A percentile compares a stretch with the other conserved stretches of the same genome.
phyloP scores from a whole-genome alignment of 1,140 invertebrate species.

The Euwallacea fornicatus region DNA sequence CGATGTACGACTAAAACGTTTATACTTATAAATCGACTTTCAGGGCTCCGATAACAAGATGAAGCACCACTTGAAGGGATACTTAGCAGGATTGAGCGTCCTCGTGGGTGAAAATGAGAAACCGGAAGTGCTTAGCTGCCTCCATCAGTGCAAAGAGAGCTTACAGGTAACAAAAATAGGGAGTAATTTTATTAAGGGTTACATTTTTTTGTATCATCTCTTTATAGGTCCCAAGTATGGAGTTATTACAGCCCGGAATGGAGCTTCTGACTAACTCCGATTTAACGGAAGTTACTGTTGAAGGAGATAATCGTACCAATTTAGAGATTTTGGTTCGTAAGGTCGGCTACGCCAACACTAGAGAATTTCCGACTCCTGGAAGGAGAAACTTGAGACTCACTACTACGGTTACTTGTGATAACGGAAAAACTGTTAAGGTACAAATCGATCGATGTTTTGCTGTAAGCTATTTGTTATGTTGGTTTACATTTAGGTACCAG shows the following conservation, averaged over 20 bases:
- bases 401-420: conserved; percentile 76
- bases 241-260: conserved; percentile 74
- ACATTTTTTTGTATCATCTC: background rate
- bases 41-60: conserved; percentile 81
- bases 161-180: conserved; percentile 61
- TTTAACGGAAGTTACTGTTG: conserved; percentile 87
- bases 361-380: conserved; percentile 90
- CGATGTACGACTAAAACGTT: background rate
- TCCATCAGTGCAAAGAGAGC: conserved; percentile 85
- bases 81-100: conserved; percentile 83
- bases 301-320: conserved; percentile 86
- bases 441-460: background rate
- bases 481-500: conserved; percentile 57
- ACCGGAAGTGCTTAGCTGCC: conserved; percentile 76
- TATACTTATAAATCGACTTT: conserved; percentile 21
- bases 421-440: conserved; percentile 67
- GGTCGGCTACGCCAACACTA: conserved; percentile 87
- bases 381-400: conserved; percentile 82
- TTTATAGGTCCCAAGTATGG: conserved; percentile 70
- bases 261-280: conserved; percentile 73
- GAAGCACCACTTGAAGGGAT: conserved; percentile 85
- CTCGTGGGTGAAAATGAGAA: conserved; percentile 79
- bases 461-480: background rate
- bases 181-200: background rate
- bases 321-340: conserved; percentile 84